These are phyloP conservation scores for Andrena bucephala DNA, from an alignment of 2,888 invertebrate genomes.

Conservation along the genomic window DNA sequence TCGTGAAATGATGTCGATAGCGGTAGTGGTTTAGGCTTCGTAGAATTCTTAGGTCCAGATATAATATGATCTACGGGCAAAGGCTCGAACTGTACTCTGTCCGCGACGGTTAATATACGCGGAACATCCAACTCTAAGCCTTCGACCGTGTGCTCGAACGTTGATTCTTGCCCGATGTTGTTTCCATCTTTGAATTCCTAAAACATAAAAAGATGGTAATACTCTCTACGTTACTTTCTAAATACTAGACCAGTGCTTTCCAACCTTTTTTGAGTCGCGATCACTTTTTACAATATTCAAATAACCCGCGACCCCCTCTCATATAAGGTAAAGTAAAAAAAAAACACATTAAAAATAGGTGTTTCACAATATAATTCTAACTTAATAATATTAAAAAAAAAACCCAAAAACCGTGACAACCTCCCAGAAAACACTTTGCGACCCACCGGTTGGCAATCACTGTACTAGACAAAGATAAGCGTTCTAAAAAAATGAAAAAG, in stretches of 20 bases:
- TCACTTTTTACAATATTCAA: too few species aligned
- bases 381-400: too few species aligned
- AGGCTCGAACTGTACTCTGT: conserved; percentile 81
- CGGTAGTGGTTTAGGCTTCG: conserved; percentile 77
- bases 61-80: conserved; percentile 78
- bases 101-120: conserved; percentile 68
- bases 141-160: conserved; percentile 75
- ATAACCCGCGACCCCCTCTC: too few species aligned
- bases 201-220: conserved; percentile 63
- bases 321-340: too few species aligned
- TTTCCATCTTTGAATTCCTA: conserved; percentile 83
- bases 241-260: neutral
- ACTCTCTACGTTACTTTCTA: conserved; percentile 12
- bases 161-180: conserved; percentile 76
- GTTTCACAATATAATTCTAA: too few species aligned
- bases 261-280: too few species aligned
- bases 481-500: conserved; percentile 5
- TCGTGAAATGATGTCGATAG: conserved; percentile 75
- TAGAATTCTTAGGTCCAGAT: conserved; percentile 64
- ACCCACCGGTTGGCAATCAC: too few species aligned
- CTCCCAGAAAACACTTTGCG: too few species aligned
- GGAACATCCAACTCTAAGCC: conserved; percentile 81
- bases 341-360: too few species aligned
- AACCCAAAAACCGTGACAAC: too few species aligned
- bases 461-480: neutral